These are phyloP conservation scores for Zelostemma sp. DNA, from an alignment of 1,140 invertebrate genomes.

Conservation along the genomic window DNA sequence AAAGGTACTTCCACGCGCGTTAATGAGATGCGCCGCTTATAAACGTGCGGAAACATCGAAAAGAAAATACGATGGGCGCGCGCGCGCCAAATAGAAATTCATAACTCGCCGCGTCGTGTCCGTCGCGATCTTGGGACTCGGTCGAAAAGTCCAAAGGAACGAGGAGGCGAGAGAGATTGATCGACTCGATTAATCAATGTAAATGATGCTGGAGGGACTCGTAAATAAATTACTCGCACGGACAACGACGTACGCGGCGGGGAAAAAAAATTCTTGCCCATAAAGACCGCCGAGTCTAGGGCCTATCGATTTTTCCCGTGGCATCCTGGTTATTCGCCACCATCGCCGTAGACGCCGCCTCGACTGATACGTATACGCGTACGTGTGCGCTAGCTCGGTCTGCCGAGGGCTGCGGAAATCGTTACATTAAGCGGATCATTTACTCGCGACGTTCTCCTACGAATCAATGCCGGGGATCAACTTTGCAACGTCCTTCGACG, in stretches of 20 bases:
- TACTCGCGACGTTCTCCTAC: slow-evolving; percentile 1
- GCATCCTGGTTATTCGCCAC: not conserved
- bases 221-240: slow-evolving; percentile 44
- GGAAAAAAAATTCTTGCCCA: slow-evolving; percentile 43
- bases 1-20: slow-evolving; percentile 8
- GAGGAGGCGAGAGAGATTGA: slow-evolving; percentile 43
- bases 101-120: slow-evolving; percentile 19
- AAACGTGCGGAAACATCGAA: slow-evolving; percentile 17
- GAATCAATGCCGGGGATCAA: too few relatives aligned
- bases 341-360: slow-evolving; percentile 17
- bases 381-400: slow-evolving; percentile 8
- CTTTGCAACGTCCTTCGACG: too few relatives aligned
- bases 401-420: not conserved
- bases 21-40: slow-evolving; percentile 31
- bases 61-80: slow-evolving; percentile 17
- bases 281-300: slow-evolving; percentile 37
- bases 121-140: slow-evolving; percentile 13
- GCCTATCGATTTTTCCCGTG: slow-evolving; percentile 42
- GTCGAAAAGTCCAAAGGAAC: slow-evolving; percentile 39
- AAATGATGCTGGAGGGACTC: slow-evolving; percentile 47
- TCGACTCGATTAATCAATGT: slow-evolving; percentile 48
- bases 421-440: slow-evolving; percentile 15
- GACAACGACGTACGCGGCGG: slow-evolving; percentile 30
- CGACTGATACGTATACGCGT: slow-evolving; percentile 26
- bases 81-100: slow-evolving; percentile 37